phyloP scores from a whole-genome alignment of 2,113 vertebrate genomes.

The Ranitomeya imitator region DNA sequence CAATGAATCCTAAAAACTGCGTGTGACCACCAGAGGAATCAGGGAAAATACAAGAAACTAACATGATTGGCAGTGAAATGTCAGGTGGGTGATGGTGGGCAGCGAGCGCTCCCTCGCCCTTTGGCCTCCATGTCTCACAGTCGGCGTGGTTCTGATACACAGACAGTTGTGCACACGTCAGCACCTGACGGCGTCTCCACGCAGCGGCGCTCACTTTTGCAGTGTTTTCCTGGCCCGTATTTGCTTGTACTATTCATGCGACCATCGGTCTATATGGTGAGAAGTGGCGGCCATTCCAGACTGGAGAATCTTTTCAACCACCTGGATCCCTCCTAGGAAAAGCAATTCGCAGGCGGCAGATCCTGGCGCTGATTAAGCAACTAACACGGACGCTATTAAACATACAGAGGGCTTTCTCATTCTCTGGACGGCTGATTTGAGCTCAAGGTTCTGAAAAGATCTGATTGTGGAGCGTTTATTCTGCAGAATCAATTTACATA shows the following conservation, averaged over 20 bases:
- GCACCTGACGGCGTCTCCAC: no score
- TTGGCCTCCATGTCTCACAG: no score
- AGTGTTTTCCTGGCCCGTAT: no score
- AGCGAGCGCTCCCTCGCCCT: no score
- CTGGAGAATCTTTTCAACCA: not conserved
- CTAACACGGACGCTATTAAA: not conserved
- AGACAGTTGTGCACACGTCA: no score
- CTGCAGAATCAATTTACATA: not conserved
- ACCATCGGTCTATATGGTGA: not conserved
- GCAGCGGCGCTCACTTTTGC: no score
- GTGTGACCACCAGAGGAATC: no score
- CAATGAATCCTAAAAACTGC: no score
- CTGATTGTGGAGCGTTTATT: not conserved
- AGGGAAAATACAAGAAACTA: no score
- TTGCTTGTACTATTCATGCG: not conserved
- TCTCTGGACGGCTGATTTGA: constrained; percentile 18
- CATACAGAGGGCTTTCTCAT: not conserved
- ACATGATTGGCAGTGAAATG: no score
- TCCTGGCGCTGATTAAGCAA: not conserved
- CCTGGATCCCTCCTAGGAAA: not conserved
- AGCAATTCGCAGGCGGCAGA: not conserved
- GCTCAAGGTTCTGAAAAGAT: not conserved
- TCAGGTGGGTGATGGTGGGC: no score
- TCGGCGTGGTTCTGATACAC: no score
- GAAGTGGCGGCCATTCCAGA: not conserved